phyloP scores from a whole-genome alignment of 2,888 invertebrate genomes.

The Lordiphosa fenestrarum region DNA sequence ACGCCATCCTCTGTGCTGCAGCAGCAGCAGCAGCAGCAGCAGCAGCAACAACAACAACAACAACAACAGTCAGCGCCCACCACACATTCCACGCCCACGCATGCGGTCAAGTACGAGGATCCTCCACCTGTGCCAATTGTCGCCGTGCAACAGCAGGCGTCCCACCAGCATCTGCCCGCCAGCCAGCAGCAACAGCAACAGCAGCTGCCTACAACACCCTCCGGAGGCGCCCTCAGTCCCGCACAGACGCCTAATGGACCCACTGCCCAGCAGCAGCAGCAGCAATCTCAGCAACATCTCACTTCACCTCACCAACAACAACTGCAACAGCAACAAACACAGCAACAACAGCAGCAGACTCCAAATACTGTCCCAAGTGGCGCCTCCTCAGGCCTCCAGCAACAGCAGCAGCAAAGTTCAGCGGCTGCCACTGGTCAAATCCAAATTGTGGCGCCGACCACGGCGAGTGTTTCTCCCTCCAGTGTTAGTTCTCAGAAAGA shows the following conservation, averaged over 20 bases:
- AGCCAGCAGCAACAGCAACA: slow-evolving; percentile 69
- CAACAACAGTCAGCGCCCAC: slow-evolving; percentile 81
- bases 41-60: slow-evolving; percentile 54
- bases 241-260: slow-evolving; percentile 75
- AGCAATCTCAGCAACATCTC: slow-evolving; percentile 66
- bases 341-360: slow-evolving; percentile 64
- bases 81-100: slow-evolving; percentile 82
- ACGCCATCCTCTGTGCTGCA: slow-evolving; percentile 63
- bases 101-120: slow-evolving; percentile 83
- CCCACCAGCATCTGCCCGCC: slow-evolving; percentile 67
- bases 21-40: slow-evolving; percentile 55
- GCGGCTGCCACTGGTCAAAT: slow-evolving; percentile 80
- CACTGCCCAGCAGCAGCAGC: slow-evolving; percentile 66
- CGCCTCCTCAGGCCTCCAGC: slow-evolving; percentile 71
- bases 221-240: slow-evolving; percentile 76
- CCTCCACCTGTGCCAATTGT: slow-evolving; percentile 79
- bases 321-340: slow-evolving; percentile 55
- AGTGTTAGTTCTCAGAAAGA: slow-evolving; percentile 82
- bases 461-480: slow-evolving; percentile 83
- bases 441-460: slow-evolving; percentile 82
- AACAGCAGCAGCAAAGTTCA: slow-evolving; percentile 75
- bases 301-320: slow-evolving; percentile 75
- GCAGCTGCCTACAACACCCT: slow-evolving; percentile 73
- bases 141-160: slow-evolving; percentile 75
- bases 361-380: slow-evolving; percentile 77